Evolutionary conservation across 2,888 invertebrate species (phyloP).

Genomic region (Caenorhabditis sp.): DNA sequence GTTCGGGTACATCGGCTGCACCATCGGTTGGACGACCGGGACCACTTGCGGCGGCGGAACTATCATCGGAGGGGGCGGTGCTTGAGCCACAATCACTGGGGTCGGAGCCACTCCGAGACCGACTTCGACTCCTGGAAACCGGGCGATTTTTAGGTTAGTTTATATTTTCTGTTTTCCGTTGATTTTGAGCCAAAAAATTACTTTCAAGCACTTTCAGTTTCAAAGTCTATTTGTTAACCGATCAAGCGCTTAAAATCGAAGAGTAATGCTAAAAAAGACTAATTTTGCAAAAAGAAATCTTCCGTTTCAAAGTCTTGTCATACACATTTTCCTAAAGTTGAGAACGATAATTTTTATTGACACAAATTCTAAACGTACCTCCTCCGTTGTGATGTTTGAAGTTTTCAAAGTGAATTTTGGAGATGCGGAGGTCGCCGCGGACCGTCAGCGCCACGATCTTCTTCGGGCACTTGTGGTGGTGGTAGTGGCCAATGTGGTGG

Average conservation of each 20-base stretch:
- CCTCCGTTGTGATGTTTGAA: slow-evolving; percentile 54
- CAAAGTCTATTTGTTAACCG: too few relatives aligned
- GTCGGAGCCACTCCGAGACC: slow-evolving; percentile 21
- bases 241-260: too few relatives aligned
- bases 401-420: slow-evolving; percentile 80
- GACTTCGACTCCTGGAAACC: slow-evolving; percentile 26
- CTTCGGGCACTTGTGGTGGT: slow-evolving; percentile 45
- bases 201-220: too few relatives aligned
- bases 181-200: too few relatives aligned
- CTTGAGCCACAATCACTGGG: slow-evolving; percentile 14
- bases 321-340: too few relatives aligned
- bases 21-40: slow-evolving; percentile 6
- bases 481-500: slow-evolving; percentile 44
- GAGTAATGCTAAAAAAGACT: too few relatives aligned
- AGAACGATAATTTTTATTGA: too few relatives aligned
- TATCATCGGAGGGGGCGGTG: slow-evolving; percentile 16
- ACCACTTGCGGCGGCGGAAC: slow-evolving; percentile 29
- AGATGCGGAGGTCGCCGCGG: slow-evolving; percentile 99
- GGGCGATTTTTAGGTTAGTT: too few relatives aligned
- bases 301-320: too few relatives aligned
- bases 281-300: too few relatives aligned
- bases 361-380: slow-evolving; percentile 16
- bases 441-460: slow-evolving; percentile 98
- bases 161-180: too few relatives aligned
- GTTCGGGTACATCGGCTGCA: slow-evolving; percentile 35